These are phyloP conservation scores for Netelia inedita DNA, from an alignment of 2,888 invertebrate genomes.

Conservation along the genomic window DNA sequence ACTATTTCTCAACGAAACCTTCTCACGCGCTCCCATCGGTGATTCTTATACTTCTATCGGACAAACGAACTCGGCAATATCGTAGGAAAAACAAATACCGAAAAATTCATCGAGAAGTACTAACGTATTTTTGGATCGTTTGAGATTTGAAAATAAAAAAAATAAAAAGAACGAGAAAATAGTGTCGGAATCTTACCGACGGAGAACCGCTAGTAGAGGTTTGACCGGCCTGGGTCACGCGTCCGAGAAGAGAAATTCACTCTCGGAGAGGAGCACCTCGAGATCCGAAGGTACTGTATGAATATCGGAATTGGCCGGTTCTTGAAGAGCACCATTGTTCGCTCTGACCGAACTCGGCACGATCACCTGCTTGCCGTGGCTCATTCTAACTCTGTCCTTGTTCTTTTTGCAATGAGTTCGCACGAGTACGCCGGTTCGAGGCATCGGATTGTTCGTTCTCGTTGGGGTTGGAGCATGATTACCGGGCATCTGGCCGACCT, in stretches of 20 bases:
- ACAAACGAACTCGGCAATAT: neutral
- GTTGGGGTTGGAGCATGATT: conserved; percentile 80
- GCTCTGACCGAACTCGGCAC: conserved; percentile 51
- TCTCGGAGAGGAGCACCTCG: conserved; percentile 87
- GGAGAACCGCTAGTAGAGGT: conserved; percentile 63
- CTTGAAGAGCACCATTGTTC: conserved; percentile 46
- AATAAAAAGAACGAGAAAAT: neutral
- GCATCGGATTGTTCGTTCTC: conserved; percentile 73
- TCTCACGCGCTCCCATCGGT: neutral
- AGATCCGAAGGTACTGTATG: conserved; percentile 88
- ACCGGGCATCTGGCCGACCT: conserved; percentile 86
- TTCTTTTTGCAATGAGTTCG: conserved; percentile 79
- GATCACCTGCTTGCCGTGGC: conserved; percentile 67
- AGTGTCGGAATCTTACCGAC: conserved; percentile 42
- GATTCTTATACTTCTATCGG: neutral
- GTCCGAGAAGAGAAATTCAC: conserved; percentile 87
- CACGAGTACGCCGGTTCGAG: conserved; percentile 86
- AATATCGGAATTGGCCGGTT: conserved; percentile 86
- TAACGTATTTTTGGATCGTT: too few relatives aligned
- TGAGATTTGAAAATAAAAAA: neutral
- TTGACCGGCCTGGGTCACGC: conserved; percentile 82
- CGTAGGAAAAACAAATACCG: too few relatives aligned
- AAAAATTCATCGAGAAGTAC: too few relatives aligned
- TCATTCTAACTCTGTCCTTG: conserved; percentile 78
- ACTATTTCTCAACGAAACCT: conserved; percentile 56